Percentiles rank a stretch among this genome's conserved stretches.
Evolutionary conservation across 2,113 vertebrate genomes (phyloP).

Genomic region (Leucosticte australis): DNA sequence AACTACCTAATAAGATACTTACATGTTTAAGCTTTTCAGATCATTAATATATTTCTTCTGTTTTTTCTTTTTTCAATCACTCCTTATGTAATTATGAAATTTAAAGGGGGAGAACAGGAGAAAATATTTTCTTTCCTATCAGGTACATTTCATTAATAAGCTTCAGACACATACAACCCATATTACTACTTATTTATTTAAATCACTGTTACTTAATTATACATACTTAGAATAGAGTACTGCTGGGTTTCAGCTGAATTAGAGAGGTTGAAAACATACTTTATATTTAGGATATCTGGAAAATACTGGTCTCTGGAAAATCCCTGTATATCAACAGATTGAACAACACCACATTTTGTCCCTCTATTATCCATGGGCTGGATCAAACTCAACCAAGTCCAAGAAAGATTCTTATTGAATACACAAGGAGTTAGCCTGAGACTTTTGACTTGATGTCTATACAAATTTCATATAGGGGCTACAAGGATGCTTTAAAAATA

Average conservation of each 20-base stretch:
- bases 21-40: not conserved
- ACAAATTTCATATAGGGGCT: slow-evolving; percentile 69
- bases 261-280: not conserved
- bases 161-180: not conserved
- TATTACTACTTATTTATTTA: not conserved
- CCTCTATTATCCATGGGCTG: not conserved
- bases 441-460: not conserved
- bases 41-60: not conserved
- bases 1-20: not conserved
- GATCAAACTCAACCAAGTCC: not conserved
- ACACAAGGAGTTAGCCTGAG: not conserved
- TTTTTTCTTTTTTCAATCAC: not conserved
- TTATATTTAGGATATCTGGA: not conserved
- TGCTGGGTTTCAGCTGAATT: not conserved
- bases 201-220: not conserved
- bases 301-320: not conserved
- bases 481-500: slow-evolving; percentile 74
- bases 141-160: not conserved
- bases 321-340: not conserved
- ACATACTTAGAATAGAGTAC: not conserved
- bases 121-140: not conserved
- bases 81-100: not conserved
- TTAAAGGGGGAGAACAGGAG: not conserved
- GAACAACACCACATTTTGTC: not conserved
- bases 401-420: not conserved